Conservation (phyloP, 2,888 invertebrate genomes). For the Lissonota sp. region DNA sequence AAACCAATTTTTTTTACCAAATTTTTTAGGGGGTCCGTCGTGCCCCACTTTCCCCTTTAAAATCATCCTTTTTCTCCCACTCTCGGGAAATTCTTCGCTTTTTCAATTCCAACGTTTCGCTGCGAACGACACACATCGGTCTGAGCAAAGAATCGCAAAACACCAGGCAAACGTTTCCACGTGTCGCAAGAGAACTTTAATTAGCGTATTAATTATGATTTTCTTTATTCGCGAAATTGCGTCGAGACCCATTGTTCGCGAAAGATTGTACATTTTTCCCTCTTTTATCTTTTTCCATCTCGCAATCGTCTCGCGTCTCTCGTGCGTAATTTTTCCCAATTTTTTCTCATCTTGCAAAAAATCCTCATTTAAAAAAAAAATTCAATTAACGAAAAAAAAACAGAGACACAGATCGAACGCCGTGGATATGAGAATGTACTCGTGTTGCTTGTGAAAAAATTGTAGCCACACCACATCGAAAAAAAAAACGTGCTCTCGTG, state of each 20-base stretch:
- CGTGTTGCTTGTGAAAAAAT: constrained; percentile 78
- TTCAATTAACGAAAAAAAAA: constrained; percentile 67
- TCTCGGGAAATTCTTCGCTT: constrained; percentile 18
- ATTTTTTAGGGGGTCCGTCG: too few species aligned
- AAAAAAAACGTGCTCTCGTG: constrained; percentile 79
- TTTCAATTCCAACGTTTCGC: constrained; percentile 36
- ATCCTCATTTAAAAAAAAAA: constrained; percentile 12
- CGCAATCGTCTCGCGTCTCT: neutral
- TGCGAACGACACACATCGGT: constrained; percentile 47
- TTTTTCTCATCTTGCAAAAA: neutral
- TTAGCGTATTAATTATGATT: constrained; percentile 77
- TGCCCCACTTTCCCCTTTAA: neutral
- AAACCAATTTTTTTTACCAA: too few species aligned
- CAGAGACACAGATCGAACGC: constrained; percentile 65
- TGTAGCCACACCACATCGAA: constrained; percentile 83
- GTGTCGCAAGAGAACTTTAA: constrained; percentile 81
- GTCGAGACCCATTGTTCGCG: constrained; percentile 75
- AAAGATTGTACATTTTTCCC: constrained; percentile 58
- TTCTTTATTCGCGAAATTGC: constrained; percentile 68
- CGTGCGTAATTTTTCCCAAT: constrained; percentile 1
- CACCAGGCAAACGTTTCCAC: constrained; percentile 59
- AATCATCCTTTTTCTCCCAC: neutral
- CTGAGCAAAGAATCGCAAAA: constrained; percentile 39
- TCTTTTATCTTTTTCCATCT: constrained; percentile 31
- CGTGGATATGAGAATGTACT: constrained; percentile 49